Base-by-base conservation (phyloP, 2,888 invertebrate genomes). In the Brenthis ino region DNA sequence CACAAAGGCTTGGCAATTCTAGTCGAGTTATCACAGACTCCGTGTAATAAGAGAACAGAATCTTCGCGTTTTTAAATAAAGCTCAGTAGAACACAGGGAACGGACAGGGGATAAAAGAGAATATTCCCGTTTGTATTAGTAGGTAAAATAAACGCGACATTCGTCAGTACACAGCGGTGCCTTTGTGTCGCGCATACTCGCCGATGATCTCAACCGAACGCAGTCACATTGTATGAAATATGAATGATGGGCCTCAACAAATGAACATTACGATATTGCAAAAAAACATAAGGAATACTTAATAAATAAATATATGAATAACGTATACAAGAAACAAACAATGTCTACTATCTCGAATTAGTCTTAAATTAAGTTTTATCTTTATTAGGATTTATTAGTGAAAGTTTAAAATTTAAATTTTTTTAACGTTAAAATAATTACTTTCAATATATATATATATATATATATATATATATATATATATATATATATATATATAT, bases 61-160 rank as follows among this genome's bases (percentile, higher is more conserved):
- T 72, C 73, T 77, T 79, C 77, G 75, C 72, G 70, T 73, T 74
- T 80, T 81, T 80, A 83, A 83, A 83, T 82, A 81, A 84, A 81
- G 78, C 82, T 80, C 79, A 77, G 77, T 77, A 77, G 74, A 73
- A 74, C 75, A 68, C 70, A 47, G 68, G 37, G 64, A 58, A 67
- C 56, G 74, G 76, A 75, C 75, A 76, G 75, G 73, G 78, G 80
- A 81, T 80, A 79, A 82, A 83, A 80, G 79, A 77, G 79, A 83
- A 80, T 82, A 82, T 79, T 72, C 74, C 71, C 74, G 79, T 81
- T 82, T 81, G 79, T 81, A 79, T 79, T 81, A 82, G 80, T 77
- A 79, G 77, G 80, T 76, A 79, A 77, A 78, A 78, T 77, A 80
- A 80, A 79, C 77, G 77, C 76, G 76, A 77, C 73, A 78, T 72